Percentiles rank a stretch among this genome's conserved stretches.
These are phyloP conservation scores for Piprites chloris DNA, from an alignment of 2,113 vertebrate genomes.

Conservation along the genomic window DNA sequence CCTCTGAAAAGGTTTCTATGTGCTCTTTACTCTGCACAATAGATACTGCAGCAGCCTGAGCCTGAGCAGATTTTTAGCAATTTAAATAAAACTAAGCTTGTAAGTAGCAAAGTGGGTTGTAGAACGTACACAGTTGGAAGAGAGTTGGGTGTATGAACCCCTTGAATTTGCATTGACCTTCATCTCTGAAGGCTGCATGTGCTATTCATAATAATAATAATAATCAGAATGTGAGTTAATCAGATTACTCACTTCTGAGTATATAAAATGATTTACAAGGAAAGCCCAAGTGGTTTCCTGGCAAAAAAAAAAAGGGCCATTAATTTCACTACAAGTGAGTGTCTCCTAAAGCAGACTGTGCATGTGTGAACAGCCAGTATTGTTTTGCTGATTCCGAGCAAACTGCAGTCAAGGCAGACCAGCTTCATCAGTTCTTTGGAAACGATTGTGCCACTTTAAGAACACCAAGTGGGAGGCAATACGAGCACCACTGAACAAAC, in stretches of 20 bases:
- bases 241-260: neutral
- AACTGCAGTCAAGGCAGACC: neutral
- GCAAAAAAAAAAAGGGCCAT: neutral
- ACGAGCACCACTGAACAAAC: neutral
- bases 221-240: neutral
- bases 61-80: neutral
- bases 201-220: neutral
- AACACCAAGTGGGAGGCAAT: neutral
- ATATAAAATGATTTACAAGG: neutral
- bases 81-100: neutral
- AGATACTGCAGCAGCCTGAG: neutral
- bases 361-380: fast-evolving
- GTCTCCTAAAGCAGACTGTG: neutral
- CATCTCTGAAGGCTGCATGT: neutral
- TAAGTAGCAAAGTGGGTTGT: neutral
- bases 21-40: neutral
- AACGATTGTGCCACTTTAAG: slow-evolving; percentile 28
- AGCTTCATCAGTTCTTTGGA: neutral
- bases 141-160: fast-evolving
- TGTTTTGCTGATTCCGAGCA: neutral
- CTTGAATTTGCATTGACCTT: neutral
- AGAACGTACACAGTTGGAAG: neutral
- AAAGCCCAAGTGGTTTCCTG: neutral
- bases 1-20: neutral
- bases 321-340: neutral